Evolutionary conservation across 2,113 vertebrate species (phyloP), one percentile per base, ranked within the genome.

Genomic region (Phrynocephalus versicolor): DNA sequence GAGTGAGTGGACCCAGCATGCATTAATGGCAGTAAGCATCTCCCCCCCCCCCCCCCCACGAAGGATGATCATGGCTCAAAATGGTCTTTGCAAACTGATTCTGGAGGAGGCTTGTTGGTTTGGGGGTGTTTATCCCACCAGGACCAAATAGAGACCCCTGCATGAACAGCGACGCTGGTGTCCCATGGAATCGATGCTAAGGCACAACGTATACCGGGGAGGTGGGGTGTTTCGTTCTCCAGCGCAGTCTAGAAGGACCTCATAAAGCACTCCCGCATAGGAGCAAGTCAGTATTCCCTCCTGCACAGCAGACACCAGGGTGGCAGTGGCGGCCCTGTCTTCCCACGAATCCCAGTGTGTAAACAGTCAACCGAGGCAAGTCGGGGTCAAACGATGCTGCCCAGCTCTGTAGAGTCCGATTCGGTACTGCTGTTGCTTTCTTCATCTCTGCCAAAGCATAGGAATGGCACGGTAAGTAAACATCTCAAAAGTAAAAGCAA

Each of bases 361-460:
- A 82, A 77, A 90, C 3, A 0, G 37, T 41, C 19, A 41, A 1
- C 0, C 1, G 58, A 83, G 2, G 67, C 70, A 35, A 84, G 65
- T 5, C 0, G 0, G 69, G 72, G 55, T 96, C 94, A 97, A 89
- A 97, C 96, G 33, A 97, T 96, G 89, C 95, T 97, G 89, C 96
- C 96, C 83, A 97, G 90, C 13, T 97, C 97, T 93, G 96, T 96
- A 85, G 95, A 97, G 92, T 97, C 97, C 0, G 96, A 96, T 70
- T 97, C 96, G 0, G 96, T 96, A 90, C 95, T 96, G 83, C 95
- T 96, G 35, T 95, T 96, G 92, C 92, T 96, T 67, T 95, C 96
- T 86, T 94, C 94, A 6, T 95, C 95, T 78, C 95, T 96, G 91
- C 25, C 37, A 30, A 79, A 90, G 30, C 82, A 18, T 73, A 88